A percentile compares a stretch with the other conserved stretches of the same genome.
phyloP scores from a whole-genome alignment of 2,797 vertebrate genomes.

The Schizopygopsis pylzovi region DNA sequence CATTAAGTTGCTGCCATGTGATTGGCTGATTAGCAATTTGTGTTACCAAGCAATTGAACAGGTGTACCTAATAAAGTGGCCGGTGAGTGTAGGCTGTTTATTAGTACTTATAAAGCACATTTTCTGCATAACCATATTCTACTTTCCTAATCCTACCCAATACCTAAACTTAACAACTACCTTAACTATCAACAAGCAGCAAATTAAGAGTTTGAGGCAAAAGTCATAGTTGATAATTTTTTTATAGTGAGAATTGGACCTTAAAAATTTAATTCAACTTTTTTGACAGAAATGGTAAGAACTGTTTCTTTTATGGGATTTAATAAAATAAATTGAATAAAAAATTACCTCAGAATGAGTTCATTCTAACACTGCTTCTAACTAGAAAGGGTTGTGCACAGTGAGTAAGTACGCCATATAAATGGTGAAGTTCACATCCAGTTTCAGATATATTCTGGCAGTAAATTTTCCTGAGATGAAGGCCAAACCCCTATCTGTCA shows the following conservation, averaged over 20 bases:
- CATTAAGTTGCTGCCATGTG: no score
- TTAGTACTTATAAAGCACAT: background rate
- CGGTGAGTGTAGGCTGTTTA: background rate
- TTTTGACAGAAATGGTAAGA: background rate
- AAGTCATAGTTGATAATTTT: background rate
- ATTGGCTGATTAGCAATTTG: no score
- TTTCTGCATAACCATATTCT: background rate
- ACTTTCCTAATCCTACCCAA: background rate
- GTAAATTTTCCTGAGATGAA: constrained; percentile 58
- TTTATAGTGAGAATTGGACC: background rate
- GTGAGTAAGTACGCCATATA: background rate
- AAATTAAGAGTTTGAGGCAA: background rate
- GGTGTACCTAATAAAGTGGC: no score
- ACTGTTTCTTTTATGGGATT: background rate
- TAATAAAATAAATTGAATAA: background rate
- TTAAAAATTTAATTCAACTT: background rate
- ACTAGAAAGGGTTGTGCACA: background rate
- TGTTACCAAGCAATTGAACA: no score
- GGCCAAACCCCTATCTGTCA: constrained; percentile 60
- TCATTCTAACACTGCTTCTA: background rate
- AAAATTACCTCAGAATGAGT: background rate
- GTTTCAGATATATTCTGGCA: constrained; percentile 40
- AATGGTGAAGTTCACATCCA: constrained; percentile 45
- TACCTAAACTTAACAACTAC: background rate
- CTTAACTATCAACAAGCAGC: background rate